Base-by-base conservation (phyloP, 2,888 invertebrate species). In the Mesorhabditis sp. region DNA sequence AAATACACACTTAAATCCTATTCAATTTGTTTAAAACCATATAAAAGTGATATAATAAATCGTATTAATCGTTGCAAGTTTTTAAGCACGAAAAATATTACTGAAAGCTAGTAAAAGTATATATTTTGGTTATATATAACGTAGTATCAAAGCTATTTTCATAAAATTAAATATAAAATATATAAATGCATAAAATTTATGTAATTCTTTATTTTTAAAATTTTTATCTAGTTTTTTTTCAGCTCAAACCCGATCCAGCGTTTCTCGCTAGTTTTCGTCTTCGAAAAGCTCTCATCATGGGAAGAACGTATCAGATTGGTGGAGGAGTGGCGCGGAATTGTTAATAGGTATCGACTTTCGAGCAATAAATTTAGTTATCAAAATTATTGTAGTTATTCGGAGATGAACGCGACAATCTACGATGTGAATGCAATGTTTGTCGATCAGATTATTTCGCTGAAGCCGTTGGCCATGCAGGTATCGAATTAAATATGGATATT, bases 341-440 rank as follows among this genome's bases (percentile, higher is more conserved):
- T 72, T 28, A 73, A 72, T 7, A 67, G 66, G 73, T 73, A 65
- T 43, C 62, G 28, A 43, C 58, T 13, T 10, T 50, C 58, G 58
- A 50, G 7, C n/a, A 50, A 50, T 50, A 50, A n/a, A 28, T 28
- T 28, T 28, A 28, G 28, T 28, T 28, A 28, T 28, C 28, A 28
- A 28, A 28, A 28, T 65, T 15, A 15, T 44, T 71, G 62, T 42
- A 73, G 74, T 13, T 78, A 82, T 65, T 64, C 68, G 4, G 65
- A 72, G 13, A 70, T 85, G 45, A 83, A 82, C 65, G 83, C 79
- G 5, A 75, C 79, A 6, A 79, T 84, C 10, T 83, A 82, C 81
- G 82, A 84, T 69, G 80, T 81, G 58, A 84, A 85, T 70, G 82
- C 80, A 10, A 82, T 85, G 83, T 84, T 84, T 69, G 85, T 84